phyloP scores from a whole-genome alignment of 2,113 vertebrate species.

The Cryptomyrus ogoouensis region DNA sequence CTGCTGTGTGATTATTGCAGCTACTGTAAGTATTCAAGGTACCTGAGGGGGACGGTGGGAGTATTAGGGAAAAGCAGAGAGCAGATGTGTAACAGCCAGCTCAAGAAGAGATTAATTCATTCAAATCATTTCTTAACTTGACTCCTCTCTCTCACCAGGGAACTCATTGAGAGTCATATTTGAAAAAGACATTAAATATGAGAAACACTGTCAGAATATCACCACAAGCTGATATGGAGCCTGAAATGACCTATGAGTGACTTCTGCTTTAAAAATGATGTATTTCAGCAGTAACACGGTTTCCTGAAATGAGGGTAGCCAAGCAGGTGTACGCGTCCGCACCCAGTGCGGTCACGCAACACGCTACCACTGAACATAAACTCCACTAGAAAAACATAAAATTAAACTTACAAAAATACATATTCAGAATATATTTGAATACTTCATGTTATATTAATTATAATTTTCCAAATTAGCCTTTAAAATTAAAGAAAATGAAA shows the following conservation, averaged over 20 bases:
- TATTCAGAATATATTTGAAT: neutral
- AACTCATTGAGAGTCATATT: neutral
- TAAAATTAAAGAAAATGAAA: neutral
- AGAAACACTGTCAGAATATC: neutral
- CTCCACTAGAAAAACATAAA: neutral
- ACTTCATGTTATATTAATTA: neutral
- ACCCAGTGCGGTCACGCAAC: neutral
- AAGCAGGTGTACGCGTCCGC: accelerated
- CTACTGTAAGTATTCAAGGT: neutral
- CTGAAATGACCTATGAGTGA: neutral
- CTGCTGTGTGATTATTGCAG: neutral
- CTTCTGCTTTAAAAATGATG: neutral
- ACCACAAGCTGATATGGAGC: neutral
- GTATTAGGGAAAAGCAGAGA: neutral
- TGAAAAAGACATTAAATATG: neutral
- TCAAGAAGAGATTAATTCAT: neutral
- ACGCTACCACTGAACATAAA: neutral
- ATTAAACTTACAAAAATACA: neutral
- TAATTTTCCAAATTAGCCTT: neutral
- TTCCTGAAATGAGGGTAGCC: neutral
- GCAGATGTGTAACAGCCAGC: neutral
- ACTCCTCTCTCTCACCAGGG: neutral
- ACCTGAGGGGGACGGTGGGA: neutral
- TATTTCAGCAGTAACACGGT: neutral
- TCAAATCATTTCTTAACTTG: neutral